These are phyloP conservation scores for Furnarius figulus DNA, from an alignment of 2,113 vertebrate species.

Conservation along the genomic window DNA sequence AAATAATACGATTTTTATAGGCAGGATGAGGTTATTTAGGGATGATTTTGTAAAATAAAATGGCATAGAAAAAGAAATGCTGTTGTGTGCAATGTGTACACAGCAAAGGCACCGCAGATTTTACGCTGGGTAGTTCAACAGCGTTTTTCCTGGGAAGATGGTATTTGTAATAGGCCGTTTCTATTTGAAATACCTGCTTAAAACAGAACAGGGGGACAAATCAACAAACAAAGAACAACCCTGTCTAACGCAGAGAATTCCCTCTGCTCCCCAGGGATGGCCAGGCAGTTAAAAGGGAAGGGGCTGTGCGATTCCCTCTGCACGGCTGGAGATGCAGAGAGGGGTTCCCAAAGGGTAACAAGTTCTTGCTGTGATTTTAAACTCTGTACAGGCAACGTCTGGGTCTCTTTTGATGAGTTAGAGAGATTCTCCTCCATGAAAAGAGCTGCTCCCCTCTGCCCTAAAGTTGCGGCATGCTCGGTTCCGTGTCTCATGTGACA, in stretches of 20 bases:
- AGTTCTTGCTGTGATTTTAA: conserved; percentile 47
- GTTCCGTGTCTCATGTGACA: not conserved
- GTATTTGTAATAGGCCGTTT: not conserved
- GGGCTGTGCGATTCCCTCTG: not conserved
- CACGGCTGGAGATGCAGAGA: not conserved
- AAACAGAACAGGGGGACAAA: not conserved
- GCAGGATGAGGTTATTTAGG: not conserved
- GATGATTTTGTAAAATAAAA: not conserved
- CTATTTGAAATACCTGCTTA: conserved; percentile 8
- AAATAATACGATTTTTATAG: not conserved
- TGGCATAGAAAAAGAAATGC: not conserved
- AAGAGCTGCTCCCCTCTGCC: not conserved
- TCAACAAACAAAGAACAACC: conserved; percentile 3
- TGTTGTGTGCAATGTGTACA: not conserved
- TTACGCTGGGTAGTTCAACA: not conserved
- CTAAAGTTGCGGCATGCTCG: not conserved
- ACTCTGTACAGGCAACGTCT: not conserved
- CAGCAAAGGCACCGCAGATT: not conserved
- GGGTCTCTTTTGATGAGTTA: not conserved
- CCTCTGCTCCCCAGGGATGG: not conserved
- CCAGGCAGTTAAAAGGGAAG: not conserved
- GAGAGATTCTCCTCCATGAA: not conserved
- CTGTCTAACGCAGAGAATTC: not conserved
- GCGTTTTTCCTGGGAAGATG: not conserved
- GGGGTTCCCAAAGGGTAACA: conserved; percentile 3